Conservation (phyloP, 2,797 vertebrate genomes). For the Cercopithecus neglectus region DNA sequence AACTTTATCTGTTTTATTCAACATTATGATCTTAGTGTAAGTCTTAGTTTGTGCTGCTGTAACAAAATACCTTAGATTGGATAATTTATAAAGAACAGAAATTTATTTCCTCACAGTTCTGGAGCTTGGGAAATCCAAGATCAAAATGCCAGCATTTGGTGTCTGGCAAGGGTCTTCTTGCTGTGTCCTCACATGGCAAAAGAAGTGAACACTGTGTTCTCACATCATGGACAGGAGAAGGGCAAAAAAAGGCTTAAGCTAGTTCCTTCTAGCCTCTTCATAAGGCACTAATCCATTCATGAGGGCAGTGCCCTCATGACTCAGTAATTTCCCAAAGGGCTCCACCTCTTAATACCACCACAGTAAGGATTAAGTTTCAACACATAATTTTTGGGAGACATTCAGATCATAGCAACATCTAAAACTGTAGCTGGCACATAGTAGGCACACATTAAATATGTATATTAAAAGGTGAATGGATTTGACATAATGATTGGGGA, state of each 20-base stretch:
- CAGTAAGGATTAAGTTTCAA: neutral
- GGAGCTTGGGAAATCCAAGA: neutral
- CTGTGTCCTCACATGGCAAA: neutral
- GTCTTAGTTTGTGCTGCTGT: neutral
- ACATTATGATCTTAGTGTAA: neutral
- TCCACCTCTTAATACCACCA: neutral
- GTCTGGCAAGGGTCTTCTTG: neutral
- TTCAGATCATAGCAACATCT: neutral
- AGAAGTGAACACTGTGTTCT: neutral
- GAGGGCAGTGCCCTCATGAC: neutral
- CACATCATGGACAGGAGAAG: neutral
- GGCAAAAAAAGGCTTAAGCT: neutral
- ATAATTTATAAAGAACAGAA: neutral
- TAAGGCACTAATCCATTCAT: neutral
- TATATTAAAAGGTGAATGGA: neutral
- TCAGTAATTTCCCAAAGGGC: neutral
- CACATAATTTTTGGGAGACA: neutral
- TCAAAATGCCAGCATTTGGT: neutral
- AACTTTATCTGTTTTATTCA: neutral
- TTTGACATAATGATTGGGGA: neutral
- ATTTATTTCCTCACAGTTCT: neutral
- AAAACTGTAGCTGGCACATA: neutral
- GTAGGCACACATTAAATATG: neutral
- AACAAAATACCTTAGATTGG: neutral
- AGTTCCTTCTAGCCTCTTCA: neutral